Base-by-base conservation (phyloP, 2,797 vertebrate genomes). In the Poecilia wingei region DNA sequence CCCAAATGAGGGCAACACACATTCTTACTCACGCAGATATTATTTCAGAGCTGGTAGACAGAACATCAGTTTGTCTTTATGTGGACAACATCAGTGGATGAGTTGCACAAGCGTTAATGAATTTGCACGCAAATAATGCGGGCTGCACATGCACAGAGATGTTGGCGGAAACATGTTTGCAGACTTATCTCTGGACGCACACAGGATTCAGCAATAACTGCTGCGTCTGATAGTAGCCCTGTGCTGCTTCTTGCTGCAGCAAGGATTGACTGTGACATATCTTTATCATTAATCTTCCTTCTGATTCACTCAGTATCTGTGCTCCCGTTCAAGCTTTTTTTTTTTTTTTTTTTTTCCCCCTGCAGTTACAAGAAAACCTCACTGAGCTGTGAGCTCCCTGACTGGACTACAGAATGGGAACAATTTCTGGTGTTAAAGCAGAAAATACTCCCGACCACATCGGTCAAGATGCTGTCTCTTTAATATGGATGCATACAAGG, bases 241-340 rank as follows among this genome's bases (percentile, higher is more conserved):
- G 86, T 79, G 73, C 77, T 85, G 79, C 77, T 78, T 89, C 78
- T 74, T 76, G 72, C 79, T 4, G 25, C 55, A 73, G 85, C 78
- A 28, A 69, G 84, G 78, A 84, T 78, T 72, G 87, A 86, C 79
- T 79, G 2, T 83, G 76, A 89, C 85, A 80, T 84, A 88, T 86
- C 82, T 87, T 80, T 75, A 36, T 81, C 85, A 82, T 82, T 80
- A 74, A 81, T 90, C 88, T 80, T 79, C 41, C 64, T 53, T 78
- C 71, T 82, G 79, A 89, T 88, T 90, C 79, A 79, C 73, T 86
- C 73, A 43, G 84, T 86, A 68, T 78, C 78, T 79, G 22, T 73
- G 59, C 80, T 57, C 36, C 74, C 70, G 69, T 83, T 53, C n/a
- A 5, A 72, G 71, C 71, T 80, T 51, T 68, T 64, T 36, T 20